A percentile compares a stretch with the other conserved stretches of the same genome.
These are phyloP conservation scores for Selenia dentaria DNA, from an alignment of 2,888 invertebrate species.

Conservation along the genomic window DNA sequence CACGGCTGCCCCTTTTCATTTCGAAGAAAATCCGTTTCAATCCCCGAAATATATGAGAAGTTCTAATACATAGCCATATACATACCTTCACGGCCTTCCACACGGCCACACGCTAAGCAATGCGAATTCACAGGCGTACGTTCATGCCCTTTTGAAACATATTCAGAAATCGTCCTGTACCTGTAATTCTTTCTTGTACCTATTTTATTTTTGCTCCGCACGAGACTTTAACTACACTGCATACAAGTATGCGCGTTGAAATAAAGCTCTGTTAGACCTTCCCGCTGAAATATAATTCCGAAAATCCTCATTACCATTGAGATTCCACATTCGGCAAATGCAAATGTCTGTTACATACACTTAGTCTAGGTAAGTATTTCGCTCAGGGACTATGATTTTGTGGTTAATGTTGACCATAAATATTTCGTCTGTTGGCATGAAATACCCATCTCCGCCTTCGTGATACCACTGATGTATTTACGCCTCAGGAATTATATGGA, in stretches of 20 bases:
- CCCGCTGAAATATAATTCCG: conserved; percentile 7
- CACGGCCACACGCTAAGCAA: no score
- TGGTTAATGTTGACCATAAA: conserved; percentile 63
- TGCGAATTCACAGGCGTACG: no score
- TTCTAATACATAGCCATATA: no score
- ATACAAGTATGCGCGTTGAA: background rate
- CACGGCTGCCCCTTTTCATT: no score
- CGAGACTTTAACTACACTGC: background rate
- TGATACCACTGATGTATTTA: conserved; percentile 60
- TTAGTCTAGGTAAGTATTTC: conserved; percentile 42
- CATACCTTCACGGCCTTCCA: no score
- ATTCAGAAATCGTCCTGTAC: no score
- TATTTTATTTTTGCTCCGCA: no score
- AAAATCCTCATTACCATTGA: conserved; percentile 17
- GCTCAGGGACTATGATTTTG: conserved; percentile 53
- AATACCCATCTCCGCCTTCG: conserved; percentile 36
- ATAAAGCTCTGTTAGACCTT: conserved; percentile 2
- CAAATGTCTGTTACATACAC: conserved; percentile 38
- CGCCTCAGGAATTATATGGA: conserved; percentile 63
- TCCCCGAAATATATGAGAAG: no score
- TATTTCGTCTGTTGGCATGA: conserved; percentile 43
- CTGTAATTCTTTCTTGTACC: no score
- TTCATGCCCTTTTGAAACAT: no score
- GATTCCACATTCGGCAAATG: conserved; percentile 26
- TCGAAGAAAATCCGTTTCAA: no score